Percentiles rank a stretch among this genome's conserved stretches.
These are phyloP conservation scores for Protaetia brevitarsis DNA, from an alignment of 1,140 invertebrate species.

Conservation along the genomic window DNA sequence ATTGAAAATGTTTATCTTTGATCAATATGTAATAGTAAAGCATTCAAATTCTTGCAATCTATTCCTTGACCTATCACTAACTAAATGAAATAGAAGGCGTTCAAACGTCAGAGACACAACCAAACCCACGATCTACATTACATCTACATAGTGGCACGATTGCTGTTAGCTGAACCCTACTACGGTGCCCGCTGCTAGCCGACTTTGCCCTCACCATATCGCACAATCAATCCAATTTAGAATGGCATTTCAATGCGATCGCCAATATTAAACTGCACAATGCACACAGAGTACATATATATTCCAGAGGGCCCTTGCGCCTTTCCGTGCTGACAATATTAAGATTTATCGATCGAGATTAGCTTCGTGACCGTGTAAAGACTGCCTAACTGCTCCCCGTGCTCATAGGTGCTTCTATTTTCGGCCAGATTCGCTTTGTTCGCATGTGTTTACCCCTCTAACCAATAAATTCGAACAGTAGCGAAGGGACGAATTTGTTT, in stretches of 20 bases:
- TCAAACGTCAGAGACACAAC: too few species aligned
- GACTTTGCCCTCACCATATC: slow-evolving; percentile 9
- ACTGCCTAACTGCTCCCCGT: slow-evolving; percentile 5
- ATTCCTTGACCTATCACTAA: too few species aligned
- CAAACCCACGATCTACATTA: too few species aligned
- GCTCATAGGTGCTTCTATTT: not conserved
- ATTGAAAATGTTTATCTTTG: too few species aligned
- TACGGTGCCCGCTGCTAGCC: too few species aligned
- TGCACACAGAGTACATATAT: slow-evolving; percentile 22
- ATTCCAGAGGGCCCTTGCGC: not conserved
- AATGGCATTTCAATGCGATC: slow-evolving; percentile 23
- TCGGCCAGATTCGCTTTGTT: not conserved
- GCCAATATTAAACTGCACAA: slow-evolving; percentile 24
- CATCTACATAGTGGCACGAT: not conserved
- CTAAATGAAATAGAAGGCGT: too few species aligned
- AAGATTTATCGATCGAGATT: slow-evolving; percentile 24
- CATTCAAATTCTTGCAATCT: too few species aligned
- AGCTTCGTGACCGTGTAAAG: not conserved
- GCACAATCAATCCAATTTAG: slow-evolving; percentile 25
- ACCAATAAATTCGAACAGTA: slow-evolving; percentile 1
- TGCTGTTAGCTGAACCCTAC: not conserved
- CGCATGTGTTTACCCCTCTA: not conserved
- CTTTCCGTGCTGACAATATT: slow-evolving; percentile 25
- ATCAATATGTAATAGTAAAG: too few species aligned
- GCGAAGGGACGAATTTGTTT: too few species aligned